Percentiles rank a stretch among this genome's conserved stretches.
Evolutionary conservation across 2,797 vertebrate genomes (phyloP).

Genomic region (Ptychobarbus kaznakovi): DNA sequence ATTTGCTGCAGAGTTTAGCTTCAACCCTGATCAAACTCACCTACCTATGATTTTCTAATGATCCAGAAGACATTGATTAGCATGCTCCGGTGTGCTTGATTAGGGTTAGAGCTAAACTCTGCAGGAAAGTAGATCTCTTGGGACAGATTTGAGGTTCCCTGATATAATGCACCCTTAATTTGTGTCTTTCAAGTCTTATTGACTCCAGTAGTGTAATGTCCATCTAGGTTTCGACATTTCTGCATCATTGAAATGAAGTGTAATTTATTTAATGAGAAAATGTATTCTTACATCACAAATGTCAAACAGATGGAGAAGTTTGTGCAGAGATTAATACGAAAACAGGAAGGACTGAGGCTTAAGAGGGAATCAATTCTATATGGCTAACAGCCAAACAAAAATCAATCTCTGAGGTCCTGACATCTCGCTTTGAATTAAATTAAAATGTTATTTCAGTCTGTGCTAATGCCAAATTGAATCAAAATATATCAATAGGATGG

Average conservation of each 20-base stretch:
- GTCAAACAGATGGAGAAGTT: conserved; percentile 11
- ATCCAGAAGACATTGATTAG: no score
- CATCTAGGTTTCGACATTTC: background rate
- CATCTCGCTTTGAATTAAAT: conserved; percentile 28
- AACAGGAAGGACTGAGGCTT: conserved; percentile 4
- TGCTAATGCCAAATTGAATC: conserved; percentile 29
- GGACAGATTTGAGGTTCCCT: no score
- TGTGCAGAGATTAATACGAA: background rate
- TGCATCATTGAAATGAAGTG: background rate
- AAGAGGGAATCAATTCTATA: background rate
- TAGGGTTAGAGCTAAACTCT: no score
- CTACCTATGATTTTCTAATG: no score
- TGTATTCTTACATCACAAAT: background rate
- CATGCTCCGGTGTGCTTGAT: no score
- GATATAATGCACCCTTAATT: background rate
- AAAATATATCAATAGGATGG: conserved; percentile 5
- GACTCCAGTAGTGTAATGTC: background rate
- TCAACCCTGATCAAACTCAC: no score
- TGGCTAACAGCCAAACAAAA: background rate
- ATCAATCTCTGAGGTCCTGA: conserved; percentile 1
- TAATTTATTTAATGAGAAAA: background rate
- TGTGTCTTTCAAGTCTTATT: background rate
- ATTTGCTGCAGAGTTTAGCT: no score
- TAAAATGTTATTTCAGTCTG: conserved; percentile 30
- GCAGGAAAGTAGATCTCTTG: no score